Conservation (phyloP, 64 coral and sea anemone genomes). For the Cladopsammia gracilis region DNA sequence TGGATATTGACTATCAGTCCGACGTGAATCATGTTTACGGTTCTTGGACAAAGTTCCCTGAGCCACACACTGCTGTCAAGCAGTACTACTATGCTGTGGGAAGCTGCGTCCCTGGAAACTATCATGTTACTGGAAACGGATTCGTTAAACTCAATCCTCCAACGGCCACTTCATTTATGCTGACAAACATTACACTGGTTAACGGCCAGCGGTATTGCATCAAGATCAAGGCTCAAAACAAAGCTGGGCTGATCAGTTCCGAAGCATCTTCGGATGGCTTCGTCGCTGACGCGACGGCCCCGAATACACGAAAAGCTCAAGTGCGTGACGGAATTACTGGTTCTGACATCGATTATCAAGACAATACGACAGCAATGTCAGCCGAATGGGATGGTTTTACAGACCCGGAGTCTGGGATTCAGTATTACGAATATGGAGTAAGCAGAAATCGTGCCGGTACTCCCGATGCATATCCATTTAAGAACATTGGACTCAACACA, state of each 20-base stretch:
- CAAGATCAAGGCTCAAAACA: constrained; percentile 72
- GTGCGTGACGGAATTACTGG: constrained; percentile 71
- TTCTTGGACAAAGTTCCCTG: constrained; percentile 69
- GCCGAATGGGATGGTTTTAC: constrained; percentile 67
- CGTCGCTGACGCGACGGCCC: constrained; percentile 63
- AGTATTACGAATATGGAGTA: constrained; percentile 59
- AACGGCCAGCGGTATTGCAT: constrained; percentile 77
- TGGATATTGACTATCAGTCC: constrained; percentile 61
- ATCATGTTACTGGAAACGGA: constrained; percentile 70
- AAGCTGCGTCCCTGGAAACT: constrained; percentile 68
- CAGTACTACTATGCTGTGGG: constrained; percentile 79
- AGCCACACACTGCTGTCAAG: constrained; percentile 67
- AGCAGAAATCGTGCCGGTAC: constrained; percentile 37
- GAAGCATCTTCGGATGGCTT: constrained; percentile 69
- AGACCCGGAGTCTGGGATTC: constrained; percentile 67
- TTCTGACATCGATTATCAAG: constrained; percentile 74
- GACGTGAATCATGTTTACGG: constrained; percentile 56
- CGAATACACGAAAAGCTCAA: constrained; percentile 37
- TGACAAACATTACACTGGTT: constrained; percentile 53
- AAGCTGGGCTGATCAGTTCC: constrained; percentile 63
- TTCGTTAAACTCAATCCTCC: constrained; percentile 50
- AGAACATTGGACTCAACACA: constrained; percentile 26
- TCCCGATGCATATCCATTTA: constrained; percentile 33
- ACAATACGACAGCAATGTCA: constrained; percentile 18
- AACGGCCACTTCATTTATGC: constrained; percentile 44